Conservation (phyloP, 2,113 vertebrate species). For the Callithrix jacchus region DNA sequence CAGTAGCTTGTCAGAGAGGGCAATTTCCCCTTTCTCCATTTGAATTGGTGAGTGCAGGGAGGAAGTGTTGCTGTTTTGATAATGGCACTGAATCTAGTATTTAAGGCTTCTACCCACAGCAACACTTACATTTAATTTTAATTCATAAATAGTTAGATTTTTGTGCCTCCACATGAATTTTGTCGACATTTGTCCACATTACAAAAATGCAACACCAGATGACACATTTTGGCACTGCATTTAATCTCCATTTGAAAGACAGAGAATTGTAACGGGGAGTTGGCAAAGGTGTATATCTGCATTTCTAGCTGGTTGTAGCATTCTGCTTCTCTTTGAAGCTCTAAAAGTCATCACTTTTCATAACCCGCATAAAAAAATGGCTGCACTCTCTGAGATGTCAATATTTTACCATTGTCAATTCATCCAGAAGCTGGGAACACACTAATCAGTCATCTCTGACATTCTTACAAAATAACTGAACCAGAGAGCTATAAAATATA, state of each 20-base stretch:
- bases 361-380: background rate
- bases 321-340: conserved; percentile 44
- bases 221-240: conserved; percentile 62
- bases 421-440: background rate
- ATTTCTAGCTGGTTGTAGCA: conserved; percentile 42
- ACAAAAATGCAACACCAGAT: conserved; percentile 64
- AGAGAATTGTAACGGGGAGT: conserved; percentile 46
- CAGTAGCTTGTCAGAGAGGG: background rate
- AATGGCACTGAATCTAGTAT: background rate
- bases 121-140: conserved; percentile 52
- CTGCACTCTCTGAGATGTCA: background rate
- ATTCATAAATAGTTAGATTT: conserved; percentile 64
- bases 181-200: conserved; percentile 69
- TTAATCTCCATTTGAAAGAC: conserved; percentile 65
- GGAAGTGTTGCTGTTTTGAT: background rate
- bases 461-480: background rate
- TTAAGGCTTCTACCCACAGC: background rate
- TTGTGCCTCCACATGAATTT: conserved; percentile 50
- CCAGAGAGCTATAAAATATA: background rate
- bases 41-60: background rate
- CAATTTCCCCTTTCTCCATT: background rate
- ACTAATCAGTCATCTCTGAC: background rate
- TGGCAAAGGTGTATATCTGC: conserved; percentile 54
- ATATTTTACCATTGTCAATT: background rate
- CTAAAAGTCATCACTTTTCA: conserved; percentile 32